Conservation (phyloP, 2,113 vertebrate species). For the Anoplopoma fimbria region DNA sequence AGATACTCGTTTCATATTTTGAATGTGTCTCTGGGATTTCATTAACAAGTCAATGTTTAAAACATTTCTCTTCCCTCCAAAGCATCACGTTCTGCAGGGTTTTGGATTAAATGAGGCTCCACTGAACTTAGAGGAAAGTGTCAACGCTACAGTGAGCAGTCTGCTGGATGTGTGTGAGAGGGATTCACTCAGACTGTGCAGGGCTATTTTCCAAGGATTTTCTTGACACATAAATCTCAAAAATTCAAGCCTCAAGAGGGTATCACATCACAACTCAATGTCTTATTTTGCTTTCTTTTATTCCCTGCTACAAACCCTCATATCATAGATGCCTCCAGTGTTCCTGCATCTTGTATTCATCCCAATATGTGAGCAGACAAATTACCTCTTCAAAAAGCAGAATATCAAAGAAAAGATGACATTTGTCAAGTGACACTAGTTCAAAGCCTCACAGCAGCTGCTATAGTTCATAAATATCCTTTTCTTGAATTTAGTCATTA, state of each 20-base stretch:
- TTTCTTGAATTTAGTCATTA: too few species aligned
- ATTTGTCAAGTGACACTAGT: neutral
- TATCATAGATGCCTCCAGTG: neutral
- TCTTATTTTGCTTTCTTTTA: neutral
- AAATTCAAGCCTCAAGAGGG: neutral
- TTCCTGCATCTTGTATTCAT: neutral
- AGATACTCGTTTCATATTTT: neutral
- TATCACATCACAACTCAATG: neutral
- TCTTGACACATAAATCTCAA: neutral
- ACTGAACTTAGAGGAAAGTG: neutral
- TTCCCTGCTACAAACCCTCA: neutral
- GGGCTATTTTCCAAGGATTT: neutral
- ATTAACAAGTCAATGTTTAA: conserved; percentile 42
- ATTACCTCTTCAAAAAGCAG: neutral
- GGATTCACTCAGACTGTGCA: neutral
- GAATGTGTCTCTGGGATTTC: neutral
- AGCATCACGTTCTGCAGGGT: conserved; percentile 21
- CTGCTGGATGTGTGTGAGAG: neutral
- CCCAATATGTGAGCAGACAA: neutral
- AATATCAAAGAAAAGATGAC: neutral
- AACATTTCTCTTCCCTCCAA: conserved; percentile 14
- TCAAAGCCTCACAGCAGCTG: neutral
- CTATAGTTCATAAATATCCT: too few species aligned
- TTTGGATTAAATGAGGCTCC: conserved; percentile 22
- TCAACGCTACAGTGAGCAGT: conserved; percentile 33